Conservation (phyloP, 2,113 vertebrate species). For the Marmota monax region DNA sequence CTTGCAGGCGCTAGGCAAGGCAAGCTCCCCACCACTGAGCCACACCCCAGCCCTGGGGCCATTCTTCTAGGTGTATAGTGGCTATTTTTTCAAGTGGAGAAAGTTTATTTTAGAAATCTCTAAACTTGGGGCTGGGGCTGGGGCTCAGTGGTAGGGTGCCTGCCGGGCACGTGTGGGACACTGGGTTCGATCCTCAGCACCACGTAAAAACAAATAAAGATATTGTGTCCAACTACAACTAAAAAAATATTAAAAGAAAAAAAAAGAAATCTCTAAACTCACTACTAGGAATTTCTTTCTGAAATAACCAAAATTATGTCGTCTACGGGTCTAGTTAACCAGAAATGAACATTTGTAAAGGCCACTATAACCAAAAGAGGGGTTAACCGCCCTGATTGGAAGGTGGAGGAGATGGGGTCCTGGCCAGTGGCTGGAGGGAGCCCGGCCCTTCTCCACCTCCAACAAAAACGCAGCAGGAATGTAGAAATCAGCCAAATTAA, state of each 20-base stretch:
- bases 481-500: not conserved
- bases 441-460: not conserved
- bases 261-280: not conserved
- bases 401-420: not conserved
- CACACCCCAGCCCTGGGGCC: not conserved
- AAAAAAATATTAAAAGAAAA: no score
- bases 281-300: conserved; percentile 14
- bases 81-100: not conserved
- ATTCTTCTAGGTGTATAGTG: not conserved
- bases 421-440: not conserved
- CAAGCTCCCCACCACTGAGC: no score
- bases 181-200: no score
- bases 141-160: no score
- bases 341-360: conserved; percentile 9
- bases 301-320: not conserved
- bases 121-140: not conserved
- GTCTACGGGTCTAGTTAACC: not conserved
- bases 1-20: no score
- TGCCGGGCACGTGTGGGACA: no score
- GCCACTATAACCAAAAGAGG: not conserved
- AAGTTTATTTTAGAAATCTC: conserved; percentile 35
- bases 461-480: not conserved
- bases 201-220: no score
- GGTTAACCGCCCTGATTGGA: not conserved
- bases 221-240: no score